Evolutionary conservation across 2,113 vertebrate species (phyloP).

Genomic region (Climacteris rufus): DNA sequence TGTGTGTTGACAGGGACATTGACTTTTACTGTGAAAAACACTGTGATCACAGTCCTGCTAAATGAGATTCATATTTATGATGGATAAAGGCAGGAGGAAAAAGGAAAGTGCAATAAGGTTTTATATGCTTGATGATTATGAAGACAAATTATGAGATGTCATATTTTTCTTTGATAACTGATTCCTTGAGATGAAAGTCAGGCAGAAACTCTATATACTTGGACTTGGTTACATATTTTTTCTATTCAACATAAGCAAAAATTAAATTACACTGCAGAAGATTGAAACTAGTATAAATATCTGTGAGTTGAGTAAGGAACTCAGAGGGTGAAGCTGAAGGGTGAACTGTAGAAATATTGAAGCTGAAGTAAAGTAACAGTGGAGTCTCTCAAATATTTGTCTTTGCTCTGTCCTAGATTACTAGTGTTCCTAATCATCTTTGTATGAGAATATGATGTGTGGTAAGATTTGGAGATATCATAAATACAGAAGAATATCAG

Average conservation of each 20-base stretch:
- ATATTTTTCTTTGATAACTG: not conserved
- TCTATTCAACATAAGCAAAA: not conserved
- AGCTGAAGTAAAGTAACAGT: not conserved
- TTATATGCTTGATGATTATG: not conserved
- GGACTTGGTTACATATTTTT: not conserved
- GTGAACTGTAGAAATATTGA: not conserved
- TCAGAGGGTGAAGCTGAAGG: not conserved
- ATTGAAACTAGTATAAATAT: not conserved
- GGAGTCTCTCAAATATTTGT: not conserved
- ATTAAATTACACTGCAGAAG: not conserved
- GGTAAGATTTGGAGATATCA: not conserved
- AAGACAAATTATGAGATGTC: not conserved
- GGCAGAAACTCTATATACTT: not conserved
- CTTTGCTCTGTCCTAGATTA: not conserved
- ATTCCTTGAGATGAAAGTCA: not conserved
- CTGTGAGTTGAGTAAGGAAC: not conserved
- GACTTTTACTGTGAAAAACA: not conserved
- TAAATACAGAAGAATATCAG: not conserved
- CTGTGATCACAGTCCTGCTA: not conserved
- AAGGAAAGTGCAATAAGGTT: not conserved
- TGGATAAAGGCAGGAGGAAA: not conserved
- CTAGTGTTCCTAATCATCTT: not conserved
- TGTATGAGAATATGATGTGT: not conserved
- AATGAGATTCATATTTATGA: not conserved
- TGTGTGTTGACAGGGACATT: not conserved